Conservation (phyloP, 2,113 vertebrate genomes). For the Paramormyrops kingsleyae region DNA sequence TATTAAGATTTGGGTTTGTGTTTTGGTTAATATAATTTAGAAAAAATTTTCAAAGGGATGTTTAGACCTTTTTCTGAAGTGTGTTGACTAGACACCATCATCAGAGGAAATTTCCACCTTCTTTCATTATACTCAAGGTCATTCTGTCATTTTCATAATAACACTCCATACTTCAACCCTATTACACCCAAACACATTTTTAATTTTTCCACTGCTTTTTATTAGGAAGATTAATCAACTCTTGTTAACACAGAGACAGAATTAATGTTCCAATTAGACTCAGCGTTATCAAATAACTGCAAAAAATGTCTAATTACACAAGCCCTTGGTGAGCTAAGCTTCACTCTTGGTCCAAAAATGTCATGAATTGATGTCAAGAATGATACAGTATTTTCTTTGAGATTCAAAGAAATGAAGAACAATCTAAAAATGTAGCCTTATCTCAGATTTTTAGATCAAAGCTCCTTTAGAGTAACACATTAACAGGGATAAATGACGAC, state of each 20-base stretch:
- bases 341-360: not conserved
- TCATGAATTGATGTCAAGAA: not conserved
- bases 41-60: not conserved
- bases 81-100: not conserved
- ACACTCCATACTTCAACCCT: not conserved
- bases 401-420: not conserved
- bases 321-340: not conserved
- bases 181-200: not conserved
- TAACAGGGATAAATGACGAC: not conserved
- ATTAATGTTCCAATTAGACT: not conserved
- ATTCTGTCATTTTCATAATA: not conserved
- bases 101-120: not conserved
- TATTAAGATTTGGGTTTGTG: not conserved
- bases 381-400: not conserved
- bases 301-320: not conserved
- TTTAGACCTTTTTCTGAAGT: not conserved
- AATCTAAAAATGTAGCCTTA: not conserved
- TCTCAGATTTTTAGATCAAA: not conserved
- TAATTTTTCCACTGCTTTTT: not conserved
- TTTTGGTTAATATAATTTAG: conserved; percentile 3
- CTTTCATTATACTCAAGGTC: not conserved
- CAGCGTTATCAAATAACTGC: not conserved
- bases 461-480: not conserved
- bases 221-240: not conserved
- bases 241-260: not conserved